These are phyloP conservation scores for Dipodomys ordii DNA, from an alignment of 2,113 vertebrate genomes.

Conservation along the genomic window DNA sequence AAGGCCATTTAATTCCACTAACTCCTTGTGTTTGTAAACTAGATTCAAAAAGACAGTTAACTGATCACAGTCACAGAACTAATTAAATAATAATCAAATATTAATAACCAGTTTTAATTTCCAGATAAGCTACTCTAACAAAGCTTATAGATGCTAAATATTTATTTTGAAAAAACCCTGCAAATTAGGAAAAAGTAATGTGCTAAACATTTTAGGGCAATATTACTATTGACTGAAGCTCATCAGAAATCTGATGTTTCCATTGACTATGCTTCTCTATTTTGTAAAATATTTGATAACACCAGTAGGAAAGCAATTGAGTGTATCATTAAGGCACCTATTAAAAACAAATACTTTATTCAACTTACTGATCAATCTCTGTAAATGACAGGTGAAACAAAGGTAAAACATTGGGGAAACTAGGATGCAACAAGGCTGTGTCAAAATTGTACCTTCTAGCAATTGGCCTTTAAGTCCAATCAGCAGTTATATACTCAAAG, in stretches of 20 bases:
- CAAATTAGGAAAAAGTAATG: neutral
- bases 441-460: neutral
- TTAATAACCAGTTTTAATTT: neutral
- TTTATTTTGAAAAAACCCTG: neutral
- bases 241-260: neutral
- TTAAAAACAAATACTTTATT: neutral
- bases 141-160: neutral
- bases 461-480: neutral
- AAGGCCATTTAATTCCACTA: neutral
- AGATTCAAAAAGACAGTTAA: neutral
- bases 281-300: slow-evolving; percentile 37
- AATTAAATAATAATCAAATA: neutral
- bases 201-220: neutral
- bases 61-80: neutral
- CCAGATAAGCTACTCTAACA: neutral
- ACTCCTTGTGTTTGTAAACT: neutral
- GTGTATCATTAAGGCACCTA: neutral
- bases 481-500: neutral
- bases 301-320: neutral
- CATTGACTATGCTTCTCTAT: neutral
- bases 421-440: neutral
- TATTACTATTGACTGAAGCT: neutral
- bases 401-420: neutral
- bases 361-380: neutral
- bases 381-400: neutral